phyloP scores from a whole-genome alignment of 2,113 vertebrate species.

The Anoplopoma fimbria region DNA sequence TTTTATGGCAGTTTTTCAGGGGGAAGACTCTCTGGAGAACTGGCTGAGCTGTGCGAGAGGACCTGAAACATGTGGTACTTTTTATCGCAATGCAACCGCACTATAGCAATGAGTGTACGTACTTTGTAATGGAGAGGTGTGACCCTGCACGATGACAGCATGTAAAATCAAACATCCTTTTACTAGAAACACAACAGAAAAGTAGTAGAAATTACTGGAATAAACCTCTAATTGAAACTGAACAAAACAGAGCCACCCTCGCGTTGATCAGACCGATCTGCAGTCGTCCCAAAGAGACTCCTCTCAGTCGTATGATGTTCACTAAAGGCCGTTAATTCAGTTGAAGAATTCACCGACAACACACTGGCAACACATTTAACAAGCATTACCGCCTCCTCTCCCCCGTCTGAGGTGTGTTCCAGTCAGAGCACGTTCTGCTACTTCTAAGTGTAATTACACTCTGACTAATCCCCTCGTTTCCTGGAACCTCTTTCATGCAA shows the following conservation, averaged over 20 bases:
- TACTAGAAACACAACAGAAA: background rate
- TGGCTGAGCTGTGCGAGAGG: background rate
- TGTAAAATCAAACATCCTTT: background rate
- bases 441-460: conserved; percentile 74
- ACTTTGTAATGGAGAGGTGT: background rate
- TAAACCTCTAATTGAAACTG: background rate
- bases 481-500: conserved; percentile 71
- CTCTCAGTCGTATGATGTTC: conserved; percentile 15
- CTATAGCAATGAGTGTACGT: background rate
- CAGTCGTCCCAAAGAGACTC: background rate
- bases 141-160: background rate
- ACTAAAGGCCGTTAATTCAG: conserved; percentile 31
- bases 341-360: conserved; percentile 11
- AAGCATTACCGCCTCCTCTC: conserved; percentile 21
- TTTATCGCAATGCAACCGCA: background rate
- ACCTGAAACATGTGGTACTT: background rate
- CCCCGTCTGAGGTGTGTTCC: conserved; percentile 55
- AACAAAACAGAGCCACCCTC: background rate
- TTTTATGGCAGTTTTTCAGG: background rate
- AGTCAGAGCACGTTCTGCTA: conserved; percentile 50
- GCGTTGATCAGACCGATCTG: background rate
- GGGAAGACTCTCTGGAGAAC: background rate
- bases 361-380: conserved; percentile 33
- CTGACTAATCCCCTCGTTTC: conserved; percentile 73
- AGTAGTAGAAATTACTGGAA: background rate